Evolutionary conservation across 2,113 vertebrate genomes (phyloP).

Genomic region (Barnardius zonarius): DNA sequence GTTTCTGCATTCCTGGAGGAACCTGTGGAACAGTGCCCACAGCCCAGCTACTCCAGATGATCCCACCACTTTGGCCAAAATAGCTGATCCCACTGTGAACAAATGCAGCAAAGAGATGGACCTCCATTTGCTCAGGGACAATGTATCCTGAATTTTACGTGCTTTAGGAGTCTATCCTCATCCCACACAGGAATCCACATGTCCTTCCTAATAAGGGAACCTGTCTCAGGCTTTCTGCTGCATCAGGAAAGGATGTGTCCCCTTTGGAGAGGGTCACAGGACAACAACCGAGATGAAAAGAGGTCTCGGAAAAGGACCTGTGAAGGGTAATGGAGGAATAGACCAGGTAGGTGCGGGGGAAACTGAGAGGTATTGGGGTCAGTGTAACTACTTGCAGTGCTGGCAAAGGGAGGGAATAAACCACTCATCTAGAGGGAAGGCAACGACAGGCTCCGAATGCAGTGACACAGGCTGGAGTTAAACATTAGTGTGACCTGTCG

Average conservation of each 20-base stretch:
- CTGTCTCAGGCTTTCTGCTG: neutral
- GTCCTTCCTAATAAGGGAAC: neutral
- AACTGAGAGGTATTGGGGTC: neutral
- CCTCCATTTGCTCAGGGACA: neutral
- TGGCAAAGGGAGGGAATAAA: neutral
- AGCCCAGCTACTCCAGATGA: neutral
- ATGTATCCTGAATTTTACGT: neutral
- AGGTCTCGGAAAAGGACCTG: neutral
- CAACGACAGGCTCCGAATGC: neutral
- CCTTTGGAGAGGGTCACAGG: neutral
- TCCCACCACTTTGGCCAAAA: neutral
- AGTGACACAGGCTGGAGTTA: slow-evolving; percentile 50
- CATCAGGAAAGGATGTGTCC: neutral
- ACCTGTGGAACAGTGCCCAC: neutral
- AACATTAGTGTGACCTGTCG: slow-evolving; percentile 59
- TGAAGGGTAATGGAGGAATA: neutral
- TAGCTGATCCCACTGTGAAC: neutral
- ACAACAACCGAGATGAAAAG: neutral
- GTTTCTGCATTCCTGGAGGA: neutral
- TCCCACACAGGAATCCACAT: neutral
- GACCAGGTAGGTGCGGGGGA: neutral
- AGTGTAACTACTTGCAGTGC: neutral
- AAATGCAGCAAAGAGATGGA: neutral
- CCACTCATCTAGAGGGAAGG: neutral
- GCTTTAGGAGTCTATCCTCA: neutral